Base-by-base conservation (phyloP, 1,140 invertebrate genomes). In the Carposina sasakii region DNA sequence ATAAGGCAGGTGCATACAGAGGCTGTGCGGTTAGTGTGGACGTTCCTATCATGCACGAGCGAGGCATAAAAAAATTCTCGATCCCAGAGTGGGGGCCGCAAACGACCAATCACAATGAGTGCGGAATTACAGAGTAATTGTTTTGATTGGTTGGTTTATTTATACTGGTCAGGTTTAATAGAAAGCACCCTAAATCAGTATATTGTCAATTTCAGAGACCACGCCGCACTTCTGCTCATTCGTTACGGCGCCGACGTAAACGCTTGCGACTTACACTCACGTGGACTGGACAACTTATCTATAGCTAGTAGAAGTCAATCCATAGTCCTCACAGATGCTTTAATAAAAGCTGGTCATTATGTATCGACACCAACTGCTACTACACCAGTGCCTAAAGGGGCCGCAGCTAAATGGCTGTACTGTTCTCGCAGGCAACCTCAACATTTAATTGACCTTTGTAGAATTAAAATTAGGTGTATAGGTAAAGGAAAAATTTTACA, bases 241-340 rank as follows among this genome's bases (percentile, higher is more conserved):
- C 70, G 75, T 34, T 73, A 86, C 44, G 85, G 85, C 15, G 79
- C 77, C n/a, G 74, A 85, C 49, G 83, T 85, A 1, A 86, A 86
- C 39, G 54, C 68, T 1, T 82, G 75, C 48, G 76, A 82, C 49
- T 53, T 82, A 31, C 69, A 72, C 31, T 69, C 73, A 4, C 79
- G 76, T 47, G 75, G 75, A 19, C 56, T 85, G 31, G 79, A 85
- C 48, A 86, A 86, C 56, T 59, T 86, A 43, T 68, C 77, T 3
- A 76, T 85, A 51, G 85, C 78, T 4, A 65, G 73, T 30, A 65
- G 64, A 31, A 64, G 71, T 41, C 46, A 60, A 24, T 71, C 69
- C 17, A 48, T 54, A 39, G 53, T 64, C n/a, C 54, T 86, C 24
- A 75, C 76, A 1, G 60, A 49, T 8, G 55, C 85, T 54, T 60